These are phyloP conservation scores for Endomychus coccineus DNA, from an alignment of 2,888 invertebrate species.

Conservation along the genomic window DNA sequence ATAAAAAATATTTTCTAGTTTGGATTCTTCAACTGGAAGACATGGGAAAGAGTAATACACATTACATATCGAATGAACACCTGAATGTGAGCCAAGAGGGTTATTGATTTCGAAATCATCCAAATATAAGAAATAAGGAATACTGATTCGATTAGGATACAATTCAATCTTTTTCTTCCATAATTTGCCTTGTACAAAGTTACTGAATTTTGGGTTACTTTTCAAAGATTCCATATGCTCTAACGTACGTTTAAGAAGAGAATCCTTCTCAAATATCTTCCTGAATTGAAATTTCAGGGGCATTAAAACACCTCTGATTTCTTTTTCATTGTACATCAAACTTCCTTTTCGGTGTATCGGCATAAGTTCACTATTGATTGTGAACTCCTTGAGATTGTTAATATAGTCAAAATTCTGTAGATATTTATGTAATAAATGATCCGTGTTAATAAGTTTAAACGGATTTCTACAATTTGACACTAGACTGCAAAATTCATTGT, in stretches of 20 bases:
- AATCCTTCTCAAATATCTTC: conserved; percentile 14
- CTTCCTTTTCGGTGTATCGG: conserved; percentile 9
- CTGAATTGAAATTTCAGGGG: conserved; percentile 14
- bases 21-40: conserved; percentile 20
- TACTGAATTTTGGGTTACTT: conserved; percentile 5
- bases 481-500: conserved; percentile 7
- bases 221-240: conserved; percentile 3
- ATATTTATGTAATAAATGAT: conserved; percentile 14
- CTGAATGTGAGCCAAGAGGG: conserved; percentile 22
- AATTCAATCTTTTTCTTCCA: conserved; percentile 14
- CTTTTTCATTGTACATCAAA: conserved; percentile 4
- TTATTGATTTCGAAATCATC: conserved; percentile 28
- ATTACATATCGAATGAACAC: conserved; percentile 21
- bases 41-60: conserved; percentile 25
- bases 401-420: conserved; percentile 7
- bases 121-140: conserved; percentile 14
- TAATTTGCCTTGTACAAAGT: conserved; percentile 15
- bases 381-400: conserved; percentile 12
- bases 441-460: conserved; percentile 11
- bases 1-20: conserved; percentile 20
- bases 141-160: conserved; percentile 5
- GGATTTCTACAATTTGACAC: conserved; percentile 10
- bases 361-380: conserved; percentile 12
- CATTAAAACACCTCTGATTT: conserved; percentile 6
- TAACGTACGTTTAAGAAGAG: conserved; percentile 5